Percentiles rank a stretch among this genome's conserved stretches.
These are phyloP conservation scores for Muscina levida DNA, from an alignment of 2,888 invertebrate species.

Conservation along the genomic window DNA sequence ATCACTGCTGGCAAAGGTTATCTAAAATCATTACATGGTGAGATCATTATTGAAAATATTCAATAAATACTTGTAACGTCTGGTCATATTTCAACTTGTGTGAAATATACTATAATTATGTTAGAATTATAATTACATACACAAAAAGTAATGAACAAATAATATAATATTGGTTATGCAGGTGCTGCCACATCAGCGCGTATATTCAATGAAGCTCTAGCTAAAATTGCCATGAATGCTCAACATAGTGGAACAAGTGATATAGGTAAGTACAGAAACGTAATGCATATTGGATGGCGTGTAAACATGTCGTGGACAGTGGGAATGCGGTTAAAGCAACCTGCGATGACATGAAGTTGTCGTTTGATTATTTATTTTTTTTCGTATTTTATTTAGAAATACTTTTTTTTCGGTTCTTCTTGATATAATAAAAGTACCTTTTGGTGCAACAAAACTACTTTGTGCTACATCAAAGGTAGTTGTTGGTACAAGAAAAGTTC, in stretches of 20 bases:
- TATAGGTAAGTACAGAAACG: constrained; percentile 87
- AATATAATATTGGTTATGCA: constrained; percentile 77
- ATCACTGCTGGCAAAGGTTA: constrained; percentile 96
- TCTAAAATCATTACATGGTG: constrained; percentile 96
- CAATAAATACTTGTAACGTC: not conserved
- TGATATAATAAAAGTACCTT: too few relatives aligned
- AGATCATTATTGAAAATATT: constrained; percentile 71
- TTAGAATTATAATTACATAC: not conserved
- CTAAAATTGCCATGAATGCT: constrained; percentile 92
- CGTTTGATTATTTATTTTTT: too few relatives aligned
- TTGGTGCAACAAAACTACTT: too few relatives aligned
- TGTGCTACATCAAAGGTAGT: too few relatives aligned
- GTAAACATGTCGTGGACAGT: too few relatives aligned
- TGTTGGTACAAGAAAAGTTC: too few relatives aligned
- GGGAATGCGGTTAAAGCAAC: too few relatives aligned
- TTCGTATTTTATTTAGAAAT: too few relatives aligned
- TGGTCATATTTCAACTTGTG: constrained; percentile 19
- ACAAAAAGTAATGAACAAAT: too few relatives aligned
- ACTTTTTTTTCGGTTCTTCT: too few relatives aligned
- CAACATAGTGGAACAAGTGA: constrained; percentile 95
- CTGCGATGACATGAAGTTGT: too few relatives aligned
- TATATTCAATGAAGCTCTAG: constrained; percentile 92
- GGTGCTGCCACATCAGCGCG: constrained; percentile 94
- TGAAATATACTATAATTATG: constrained; percentile 3
- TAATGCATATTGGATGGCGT: constrained; percentile 37